A percentile compares a stretch with the other conserved stretches of the same genome.
Evolutionary conservation across 2,113 vertebrate species (phyloP).

Genomic region (Stegastes partitus): DNA sequence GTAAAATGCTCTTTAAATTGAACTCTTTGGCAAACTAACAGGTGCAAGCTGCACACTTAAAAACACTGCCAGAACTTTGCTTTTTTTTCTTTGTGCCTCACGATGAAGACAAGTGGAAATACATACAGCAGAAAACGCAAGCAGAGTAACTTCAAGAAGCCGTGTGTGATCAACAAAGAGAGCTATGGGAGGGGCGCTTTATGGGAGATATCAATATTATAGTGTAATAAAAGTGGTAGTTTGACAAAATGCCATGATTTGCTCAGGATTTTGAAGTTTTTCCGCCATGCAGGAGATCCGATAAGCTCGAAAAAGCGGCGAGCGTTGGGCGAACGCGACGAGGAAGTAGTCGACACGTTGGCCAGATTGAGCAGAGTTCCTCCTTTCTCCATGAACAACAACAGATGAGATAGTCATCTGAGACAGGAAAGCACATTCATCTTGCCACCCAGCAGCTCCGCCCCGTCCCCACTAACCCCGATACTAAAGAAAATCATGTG

Average conservation of each 20-base stretch:
- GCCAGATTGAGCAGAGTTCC: constrained; percentile 57
- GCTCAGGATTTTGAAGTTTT: constrained; percentile 7
- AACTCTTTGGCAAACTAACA: neutral
- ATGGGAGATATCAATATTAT: neutral
- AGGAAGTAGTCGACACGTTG: constrained; percentile 48
- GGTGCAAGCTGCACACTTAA: neutral
- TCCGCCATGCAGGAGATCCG: neutral
- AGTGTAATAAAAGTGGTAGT: neutral
- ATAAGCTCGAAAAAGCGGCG: constrained; percentile 24
- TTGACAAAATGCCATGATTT: neutral
- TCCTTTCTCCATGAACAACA: constrained; percentile 56
- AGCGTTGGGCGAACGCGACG: constrained; percentile 22
- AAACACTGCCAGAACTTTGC: neutral
- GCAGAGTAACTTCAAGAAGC: too few species aligned
- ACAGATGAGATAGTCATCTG: constrained; percentile 73
- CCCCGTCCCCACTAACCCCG: constrained; percentile 43
- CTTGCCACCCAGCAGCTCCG: constrained; percentile 59
- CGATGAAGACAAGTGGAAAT: neutral
- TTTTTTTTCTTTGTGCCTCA: neutral
- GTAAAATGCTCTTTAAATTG: constrained; percentile 36
- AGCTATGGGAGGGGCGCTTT: too few species aligned
- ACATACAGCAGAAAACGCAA: too few species aligned
- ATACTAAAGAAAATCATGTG: constrained; percentile 76
- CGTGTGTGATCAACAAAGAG: too few species aligned
- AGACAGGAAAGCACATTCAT: constrained; percentile 73